phyloP scores from a whole-genome alignment of 2,113 vertebrate species.

The Carollia perspicillata region DNA sequence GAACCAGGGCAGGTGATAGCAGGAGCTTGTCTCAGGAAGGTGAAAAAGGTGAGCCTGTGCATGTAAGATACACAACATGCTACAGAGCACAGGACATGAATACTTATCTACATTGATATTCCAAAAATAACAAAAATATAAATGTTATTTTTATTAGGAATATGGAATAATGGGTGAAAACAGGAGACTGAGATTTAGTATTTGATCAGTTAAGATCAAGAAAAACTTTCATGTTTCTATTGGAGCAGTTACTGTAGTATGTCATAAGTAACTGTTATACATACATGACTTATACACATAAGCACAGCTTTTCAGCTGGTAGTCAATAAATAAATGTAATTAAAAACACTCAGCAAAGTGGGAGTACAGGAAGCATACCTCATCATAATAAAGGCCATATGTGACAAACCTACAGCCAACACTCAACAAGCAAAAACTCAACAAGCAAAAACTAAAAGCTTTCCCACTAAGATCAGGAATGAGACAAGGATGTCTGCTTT shows the following conservation, averaged over 20 bases:
- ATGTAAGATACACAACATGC: neutral
- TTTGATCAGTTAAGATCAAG: neutral
- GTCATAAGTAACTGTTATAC: neutral
- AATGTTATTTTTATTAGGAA: neutral
- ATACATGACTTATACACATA: neutral
- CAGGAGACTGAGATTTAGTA: neutral
- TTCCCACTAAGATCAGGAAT: too few relatives aligned
- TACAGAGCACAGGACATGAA: neutral
- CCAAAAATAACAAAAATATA: too few relatives aligned
- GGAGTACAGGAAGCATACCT: too few relatives aligned
- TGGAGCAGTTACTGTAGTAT: neutral
- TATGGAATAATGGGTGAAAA: neutral
- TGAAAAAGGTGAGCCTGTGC: neutral
- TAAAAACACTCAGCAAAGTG: too few relatives aligned
- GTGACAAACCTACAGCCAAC: too few relatives aligned
- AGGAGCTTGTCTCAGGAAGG: neutral
- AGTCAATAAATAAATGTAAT: neutral
- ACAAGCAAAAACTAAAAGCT: too few relatives aligned
- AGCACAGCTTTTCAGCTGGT: neutral
- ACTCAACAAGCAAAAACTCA: too few relatives aligned
- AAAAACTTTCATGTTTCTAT: neutral
- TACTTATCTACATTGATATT: neutral
- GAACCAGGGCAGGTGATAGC: neutral
- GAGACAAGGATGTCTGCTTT: too few relatives aligned
- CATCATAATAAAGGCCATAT: too few relatives aligned